Base-by-base conservation (phyloP, 2,888 invertebrate species). In the Ypsolopha sequella region DNA sequence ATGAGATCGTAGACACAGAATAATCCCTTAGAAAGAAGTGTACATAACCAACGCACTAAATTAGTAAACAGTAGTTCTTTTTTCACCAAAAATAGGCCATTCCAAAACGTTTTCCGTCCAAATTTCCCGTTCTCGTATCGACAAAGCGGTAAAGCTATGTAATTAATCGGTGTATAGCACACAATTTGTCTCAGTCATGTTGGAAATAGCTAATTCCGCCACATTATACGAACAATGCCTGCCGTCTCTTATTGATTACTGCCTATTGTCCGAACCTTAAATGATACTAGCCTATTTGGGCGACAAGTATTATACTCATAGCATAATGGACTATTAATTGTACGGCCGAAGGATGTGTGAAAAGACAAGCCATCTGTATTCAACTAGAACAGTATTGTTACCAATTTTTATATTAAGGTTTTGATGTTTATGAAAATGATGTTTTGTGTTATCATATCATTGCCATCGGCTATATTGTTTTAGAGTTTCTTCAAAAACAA, bases 151-250 rank as follows among this genome's bases (percentile, higher is more conserved):
- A 78, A 81, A 79, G 78, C 79, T 66, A 61, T 68, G 78, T 82
- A 84, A 85, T 85, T 84, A 84, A 85, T 85, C 77, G 79, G 76
- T 73, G 73, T 69, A 36, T 49, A 49, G 58, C 64, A 64, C 74
- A 80, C 79, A 81, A 85, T 85, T 85, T 84, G 79, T 85, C 85
- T 85, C 84, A 84, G 85, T 85, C 85, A 79, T 66, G 72, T 65
- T 72, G 76, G 74, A 84, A 85, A 81, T 80, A 82, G 84, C 82
- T 84, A 84, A 85, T 85, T 81, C 80, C 80, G 76, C 73, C 80
- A 81, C 80, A 81, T 81, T 85, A 82, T 72, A 70, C 70, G 72
- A 73, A 85, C 85, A 85, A 85, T 80, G 69, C 80, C 63, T 65
- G 70, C 64, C 66, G 68, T 67, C 70, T 70, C 79, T 81, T 84